Evolutionary conservation across 1,140 invertebrate genomes (phyloP), one percentile per base, ranked within the genome.

Genomic region (Himalopsyche phryganea): DNA sequence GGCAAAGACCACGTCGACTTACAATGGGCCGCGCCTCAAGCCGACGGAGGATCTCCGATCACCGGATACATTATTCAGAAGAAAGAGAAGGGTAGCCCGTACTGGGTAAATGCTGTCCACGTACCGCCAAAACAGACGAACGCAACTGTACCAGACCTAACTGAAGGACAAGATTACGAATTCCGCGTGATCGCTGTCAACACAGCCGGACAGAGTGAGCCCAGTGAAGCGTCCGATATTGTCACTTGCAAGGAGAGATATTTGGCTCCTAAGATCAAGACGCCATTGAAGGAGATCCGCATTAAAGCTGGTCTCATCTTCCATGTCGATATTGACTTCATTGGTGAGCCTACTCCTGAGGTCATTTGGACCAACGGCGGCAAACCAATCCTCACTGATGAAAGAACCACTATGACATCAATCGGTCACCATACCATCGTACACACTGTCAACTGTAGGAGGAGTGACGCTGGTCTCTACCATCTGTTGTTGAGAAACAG

Each of bases 141-240:
- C 65, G 86, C 87, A 33, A 87, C 86, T 49, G 90, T 98, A 36
- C 88, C 90, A 44, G 92, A 96, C 70, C 78, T 99, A 23, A 88
- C 84, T 1, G 92, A 96, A 74, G 94, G 94, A 23, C 91, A 96
- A 73, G 92, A 96, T 69, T 98, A 98, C 72, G 93, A 98, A 73
- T 98, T 99, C 82, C 81, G 97, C 63, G 84, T 99, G 0, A 91
- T 94, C 66, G 96, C 97, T 17, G 87, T 92, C 2, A 99, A 99
- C 75, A 87, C 92, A 68, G 95, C 93, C 44, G 98, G 98, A 32
- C 88, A 91, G 67, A 96, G 95, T 41, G 92, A 97, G 73, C 93
- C 96, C 6, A 95, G 92, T 49, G 94, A 96, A 69, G 89, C 95
- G 35, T 95, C 92, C 28, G 90, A 96, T 68, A 81, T 91, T 36